Conservation (phyloP, 2,113 vertebrate species). For the Elgaria multicarinata region DNA sequence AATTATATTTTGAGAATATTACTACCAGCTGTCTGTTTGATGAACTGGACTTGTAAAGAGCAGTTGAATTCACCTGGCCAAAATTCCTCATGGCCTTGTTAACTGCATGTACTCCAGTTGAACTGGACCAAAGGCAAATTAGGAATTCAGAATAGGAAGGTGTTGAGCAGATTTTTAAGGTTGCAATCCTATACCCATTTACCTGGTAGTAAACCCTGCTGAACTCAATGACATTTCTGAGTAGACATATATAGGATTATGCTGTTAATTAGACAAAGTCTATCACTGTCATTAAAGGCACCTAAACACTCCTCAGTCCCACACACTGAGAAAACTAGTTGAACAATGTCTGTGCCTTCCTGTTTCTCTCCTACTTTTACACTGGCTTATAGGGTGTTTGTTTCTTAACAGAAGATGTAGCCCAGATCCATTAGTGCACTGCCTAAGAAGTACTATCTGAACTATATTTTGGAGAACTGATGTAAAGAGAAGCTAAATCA, state of each 20-base stretch:
- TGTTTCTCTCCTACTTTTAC: neutral
- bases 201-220: neutral
- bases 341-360: neutral
- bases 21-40: neutral
- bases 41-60: neutral
- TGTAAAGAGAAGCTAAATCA: neutral
- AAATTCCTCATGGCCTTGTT: neutral
- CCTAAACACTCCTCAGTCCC: neutral
- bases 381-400: neutral
- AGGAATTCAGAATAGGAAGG: neutral
- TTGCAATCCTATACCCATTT: neutral
- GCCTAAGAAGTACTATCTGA: neutral
- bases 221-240: neutral
- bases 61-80: neutral
- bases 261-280: too few relatives aligned
- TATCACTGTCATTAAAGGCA: neutral
- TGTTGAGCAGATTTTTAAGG: neutral
- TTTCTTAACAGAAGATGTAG: neutral
- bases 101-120: neutral
- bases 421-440: neutral
- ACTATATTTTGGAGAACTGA: neutral
- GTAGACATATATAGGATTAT: too few relatives aligned
- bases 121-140: neutral
- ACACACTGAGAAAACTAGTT: neutral
- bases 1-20: neutral